Conservation (phyloP, 2,888 invertebrate genomes). For the Drosophila greeni region DNA sequence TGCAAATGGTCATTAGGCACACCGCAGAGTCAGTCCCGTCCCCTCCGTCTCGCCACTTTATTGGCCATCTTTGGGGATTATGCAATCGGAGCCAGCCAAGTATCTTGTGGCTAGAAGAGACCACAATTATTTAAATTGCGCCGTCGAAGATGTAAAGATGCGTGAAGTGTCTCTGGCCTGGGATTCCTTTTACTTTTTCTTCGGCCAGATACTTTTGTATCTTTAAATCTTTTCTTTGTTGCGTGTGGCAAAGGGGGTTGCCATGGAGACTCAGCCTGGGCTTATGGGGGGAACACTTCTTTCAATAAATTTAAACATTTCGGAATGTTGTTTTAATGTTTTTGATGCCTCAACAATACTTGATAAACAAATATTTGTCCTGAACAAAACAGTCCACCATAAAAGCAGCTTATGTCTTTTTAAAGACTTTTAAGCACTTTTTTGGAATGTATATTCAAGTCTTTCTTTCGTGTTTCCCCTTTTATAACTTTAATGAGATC, state of each 20-base stretch:
- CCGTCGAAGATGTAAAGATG: slow-evolving; percentile 52
- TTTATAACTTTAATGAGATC: background rate
- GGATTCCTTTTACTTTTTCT: slow-evolving; percentile 60
- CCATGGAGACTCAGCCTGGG: background rate
- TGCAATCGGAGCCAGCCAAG: slow-evolving; percentile 40
- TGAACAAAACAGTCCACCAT: background rate
- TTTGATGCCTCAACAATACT: background rate
- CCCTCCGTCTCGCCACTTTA: slow-evolving; percentile 23
- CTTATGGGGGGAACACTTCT: background rate
- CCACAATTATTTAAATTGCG: slow-evolving; percentile 72
- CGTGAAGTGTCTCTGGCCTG: slow-evolving; percentile 39
- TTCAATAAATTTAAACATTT: background rate
- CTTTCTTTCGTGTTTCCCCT: too few relatives aligned
- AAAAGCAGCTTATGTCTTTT: background rate
- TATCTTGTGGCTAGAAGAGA: slow-evolving; percentile 57
- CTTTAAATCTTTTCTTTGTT: slow-evolving; percentile 33
- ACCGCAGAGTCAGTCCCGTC: slow-evolving; percentile 21
- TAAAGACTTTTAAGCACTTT: background rate
- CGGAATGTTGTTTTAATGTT: too few relatives aligned
- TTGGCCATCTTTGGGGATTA: slow-evolving; percentile 47
- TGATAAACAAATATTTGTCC: background rate
- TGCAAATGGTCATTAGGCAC: slow-evolving; percentile 73
- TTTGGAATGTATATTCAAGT: background rate
- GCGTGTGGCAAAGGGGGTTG: slow-evolving; percentile 19
- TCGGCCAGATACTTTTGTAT: slow-evolving; percentile 41